Percentiles rank a stretch among this genome's conserved stretches.
These are phyloP conservation scores for Heliothis peltigera DNA, from an alignment of 2,888 invertebrate species.

Conservation along the genomic window DNA sequence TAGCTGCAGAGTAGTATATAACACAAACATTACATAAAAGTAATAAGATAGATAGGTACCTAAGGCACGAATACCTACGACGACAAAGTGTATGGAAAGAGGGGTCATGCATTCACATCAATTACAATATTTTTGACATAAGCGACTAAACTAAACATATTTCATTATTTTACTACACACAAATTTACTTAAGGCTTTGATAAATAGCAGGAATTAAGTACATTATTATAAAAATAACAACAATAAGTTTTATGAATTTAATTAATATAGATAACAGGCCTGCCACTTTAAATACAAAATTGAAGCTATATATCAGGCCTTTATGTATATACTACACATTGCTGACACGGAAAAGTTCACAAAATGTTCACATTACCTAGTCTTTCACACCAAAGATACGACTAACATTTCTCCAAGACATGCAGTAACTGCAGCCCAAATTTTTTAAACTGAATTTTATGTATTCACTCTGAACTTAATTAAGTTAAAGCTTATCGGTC, in stretches of 20 bases:
- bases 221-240: background rate
- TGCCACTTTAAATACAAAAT: background rate
- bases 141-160: slow-evolving; percentile 2
- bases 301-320: slow-evolving; percentile 2
- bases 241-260: background rate
- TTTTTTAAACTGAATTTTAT: background rate
- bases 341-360: background rate
- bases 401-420: background rate
- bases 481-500: background rate
- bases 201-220: background rate
- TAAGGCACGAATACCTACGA: background rate
- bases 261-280: too few relatives aligned
- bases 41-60: too few relatives aligned
- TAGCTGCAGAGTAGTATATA: too few relatives aligned
- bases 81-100: background rate
- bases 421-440: background rate
- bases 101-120: background rate
- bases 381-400: background rate
- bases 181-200: background rate
- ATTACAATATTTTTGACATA: background rate
- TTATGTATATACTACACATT: background rate
- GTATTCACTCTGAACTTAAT: background rate
- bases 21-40: too few relatives aligned
- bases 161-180: background rate
- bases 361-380: background rate